These are phyloP conservation scores for Hydriomena furcata DNA, from an alignment of 2,888 invertebrate genomes.

Conservation along the genomic window DNA sequence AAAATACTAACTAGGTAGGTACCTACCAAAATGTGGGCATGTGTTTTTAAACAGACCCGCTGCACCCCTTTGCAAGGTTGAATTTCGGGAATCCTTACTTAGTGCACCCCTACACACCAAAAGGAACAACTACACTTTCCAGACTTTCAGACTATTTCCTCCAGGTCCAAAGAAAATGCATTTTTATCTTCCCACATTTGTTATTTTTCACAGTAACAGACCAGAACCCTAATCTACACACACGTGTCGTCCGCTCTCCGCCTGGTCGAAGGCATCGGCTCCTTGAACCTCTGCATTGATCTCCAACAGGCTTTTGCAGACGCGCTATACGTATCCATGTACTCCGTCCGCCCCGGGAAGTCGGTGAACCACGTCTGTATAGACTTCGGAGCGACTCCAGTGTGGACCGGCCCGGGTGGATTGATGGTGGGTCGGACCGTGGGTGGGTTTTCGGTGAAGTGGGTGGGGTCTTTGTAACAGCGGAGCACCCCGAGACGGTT, in stretches of 20 bases:
- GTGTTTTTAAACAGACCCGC: no score
- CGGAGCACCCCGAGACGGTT: constrained; percentile 80
- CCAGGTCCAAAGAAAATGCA: neutral
- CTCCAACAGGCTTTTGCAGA: constrained; percentile 84
- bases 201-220: constrained; percentile 28
- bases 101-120: no score
- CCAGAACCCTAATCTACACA: constrained; percentile 45
- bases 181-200: constrained; percentile 56
- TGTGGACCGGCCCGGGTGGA: constrained; percentile 68
- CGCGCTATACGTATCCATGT: constrained; percentile 84
- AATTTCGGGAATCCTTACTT: no score
- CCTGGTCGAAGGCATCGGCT: constrained; percentile 85
- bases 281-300: constrained; percentile 84
- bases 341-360: constrained; percentile 85
- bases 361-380: constrained; percentile 80
- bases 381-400: constrained; percentile 72
- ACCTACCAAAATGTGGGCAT: no score
- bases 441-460: constrained; percentile 79
- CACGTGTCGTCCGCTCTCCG: constrained; percentile 83
- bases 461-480: constrained; percentile 85
- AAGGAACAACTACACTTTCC: no score
- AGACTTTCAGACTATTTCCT: no score
- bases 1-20: no score
- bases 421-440: constrained; percentile 81
- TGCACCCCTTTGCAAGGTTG: no score